Conservation (phyloP, 2,888 invertebrate genomes). For the Lochmaea crataegi region DNA sequence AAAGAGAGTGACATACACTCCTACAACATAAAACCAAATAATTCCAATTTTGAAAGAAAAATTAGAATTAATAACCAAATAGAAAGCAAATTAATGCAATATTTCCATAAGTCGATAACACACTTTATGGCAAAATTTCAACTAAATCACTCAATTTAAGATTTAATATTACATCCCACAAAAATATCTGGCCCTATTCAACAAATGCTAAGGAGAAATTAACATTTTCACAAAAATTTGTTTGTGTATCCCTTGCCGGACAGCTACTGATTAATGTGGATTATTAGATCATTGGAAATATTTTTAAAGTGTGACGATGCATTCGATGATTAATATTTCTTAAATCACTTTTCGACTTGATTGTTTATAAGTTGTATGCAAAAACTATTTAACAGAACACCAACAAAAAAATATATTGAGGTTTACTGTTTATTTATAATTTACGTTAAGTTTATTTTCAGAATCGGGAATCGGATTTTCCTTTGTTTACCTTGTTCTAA, state of each 20-base stretch:
- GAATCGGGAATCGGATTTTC: neutral
- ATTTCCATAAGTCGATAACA: too few relatives aligned
- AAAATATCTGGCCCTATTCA: too few relatives aligned
- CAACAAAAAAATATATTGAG: neutral
- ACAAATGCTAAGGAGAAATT: too few relatives aligned
- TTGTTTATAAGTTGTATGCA: neutral
- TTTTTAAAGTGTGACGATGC: slow-evolving; percentile 8
- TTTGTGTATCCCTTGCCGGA: neutral
- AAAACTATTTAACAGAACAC: slow-evolving; percentile 1
- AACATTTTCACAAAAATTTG: neutral
- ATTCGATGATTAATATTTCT: slow-evolving; percentile 2
- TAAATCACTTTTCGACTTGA: neutral
- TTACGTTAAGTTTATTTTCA: neutral
- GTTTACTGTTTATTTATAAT: neutral
- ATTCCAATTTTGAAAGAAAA: too few relatives aligned
- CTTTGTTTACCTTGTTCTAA: neutral
- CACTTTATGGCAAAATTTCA: too few relatives aligned
- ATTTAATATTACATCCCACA: too few relatives aligned
- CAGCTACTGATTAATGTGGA: slow-evolving; percentile 1
- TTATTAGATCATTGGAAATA: neutral
- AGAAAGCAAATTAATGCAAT: too few relatives aligned
- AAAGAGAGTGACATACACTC: too few relatives aligned
- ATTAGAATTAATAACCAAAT: too few relatives aligned
- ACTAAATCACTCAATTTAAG: too few relatives aligned
- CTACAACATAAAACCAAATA: too few relatives aligned